phyloP scores from a whole-genome alignment of 2,888 invertebrate species.

The Reticulitermes lucifugus region DNA sequence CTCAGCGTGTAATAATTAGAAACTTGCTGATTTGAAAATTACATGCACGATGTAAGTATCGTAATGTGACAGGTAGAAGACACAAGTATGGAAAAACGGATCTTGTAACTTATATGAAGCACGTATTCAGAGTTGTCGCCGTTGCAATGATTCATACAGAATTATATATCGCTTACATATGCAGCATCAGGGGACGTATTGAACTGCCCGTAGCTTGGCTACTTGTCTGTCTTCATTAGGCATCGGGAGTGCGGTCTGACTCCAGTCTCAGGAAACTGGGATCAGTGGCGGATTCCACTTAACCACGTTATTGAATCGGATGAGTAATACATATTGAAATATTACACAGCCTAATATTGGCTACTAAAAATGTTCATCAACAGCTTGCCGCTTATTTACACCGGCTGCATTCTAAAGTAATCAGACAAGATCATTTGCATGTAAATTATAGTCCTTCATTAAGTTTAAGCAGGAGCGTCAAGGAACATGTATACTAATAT shows the following conservation, averaged over 20 bases:
- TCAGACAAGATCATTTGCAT: too few species aligned
- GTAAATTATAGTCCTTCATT: too few species aligned
- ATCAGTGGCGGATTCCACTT: not conserved
- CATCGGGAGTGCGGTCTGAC: not conserved
- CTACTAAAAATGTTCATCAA: too few species aligned
- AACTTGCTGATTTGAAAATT: not conserved
- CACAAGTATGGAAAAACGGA: not conserved
- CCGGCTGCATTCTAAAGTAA: too few species aligned
- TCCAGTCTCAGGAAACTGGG: not conserved
- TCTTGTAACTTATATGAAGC: too few species aligned
- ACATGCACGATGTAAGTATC: not conserved
- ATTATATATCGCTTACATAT: not conserved
- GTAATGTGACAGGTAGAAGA: not conserved
- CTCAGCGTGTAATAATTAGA: not conserved
- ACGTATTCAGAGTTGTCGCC: not conserved
- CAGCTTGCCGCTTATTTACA: too few species aligned
- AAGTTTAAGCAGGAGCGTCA: too few species aligned
- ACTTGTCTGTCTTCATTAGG: conserved; percentile 34
- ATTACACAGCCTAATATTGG: too few species aligned
- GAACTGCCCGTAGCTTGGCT: not conserved
- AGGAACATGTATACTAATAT: too few species aligned
- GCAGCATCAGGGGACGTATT: conserved; percentile 8
- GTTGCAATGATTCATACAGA: not conserved
- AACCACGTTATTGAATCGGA: too few species aligned
- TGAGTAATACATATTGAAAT: too few species aligned